Evolutionary conservation across 2,888 invertebrate genomes (phyloP), one percentile per base, ranked within the genome.

Genomic region (Mythimna vitellina): DNA sequence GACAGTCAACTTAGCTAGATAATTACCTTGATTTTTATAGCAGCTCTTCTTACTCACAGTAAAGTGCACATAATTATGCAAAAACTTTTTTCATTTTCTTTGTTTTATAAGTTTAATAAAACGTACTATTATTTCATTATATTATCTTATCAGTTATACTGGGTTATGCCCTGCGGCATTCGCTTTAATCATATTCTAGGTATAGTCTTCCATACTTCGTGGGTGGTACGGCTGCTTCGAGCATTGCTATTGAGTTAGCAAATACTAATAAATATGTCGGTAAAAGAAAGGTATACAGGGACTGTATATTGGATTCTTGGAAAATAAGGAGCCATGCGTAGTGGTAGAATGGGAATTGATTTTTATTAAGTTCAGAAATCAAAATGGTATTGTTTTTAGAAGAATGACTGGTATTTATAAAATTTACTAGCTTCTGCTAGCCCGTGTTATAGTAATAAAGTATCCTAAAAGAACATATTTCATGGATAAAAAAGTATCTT

Each of bases 211-310:
- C 66, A 56, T 63, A 12, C 81, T 57, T 57, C 63, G 81, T 80
- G 68, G 81, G 79, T 81, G 81, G 73, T 65, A 64, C 58, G 46
- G 46, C 20, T n/a, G 63, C 65, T 70, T 54, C 14, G 71, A 25
- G 38, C 29, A 22, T 29, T 76, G 60, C 60, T 67, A 70, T 57
- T 60, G 57, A 76, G 61, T 76, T 62, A 42, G 67, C 79, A 79
- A 78, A 79, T 69, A 74, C 56, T 74, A 73, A 79, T 79, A 68
- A 78, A 78, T 78, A 68, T 74, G 61, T 68, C 74, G 25, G 29
- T 32, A 68, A 57, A 68, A 79, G 60, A 77, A 77, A 76, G 64
- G 62, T 71, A 65, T 29, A 72, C 57, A 49, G n/a, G 17, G 4
- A 42, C n/a, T 22, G 32, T 42, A 65, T 65, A 73, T 78, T 62